Percentiles rank a stretch among this genome's conserved stretches.
Conservation (phyloP, 1,140 invertebrate species). For the Diuraphis noxia region DNA sequence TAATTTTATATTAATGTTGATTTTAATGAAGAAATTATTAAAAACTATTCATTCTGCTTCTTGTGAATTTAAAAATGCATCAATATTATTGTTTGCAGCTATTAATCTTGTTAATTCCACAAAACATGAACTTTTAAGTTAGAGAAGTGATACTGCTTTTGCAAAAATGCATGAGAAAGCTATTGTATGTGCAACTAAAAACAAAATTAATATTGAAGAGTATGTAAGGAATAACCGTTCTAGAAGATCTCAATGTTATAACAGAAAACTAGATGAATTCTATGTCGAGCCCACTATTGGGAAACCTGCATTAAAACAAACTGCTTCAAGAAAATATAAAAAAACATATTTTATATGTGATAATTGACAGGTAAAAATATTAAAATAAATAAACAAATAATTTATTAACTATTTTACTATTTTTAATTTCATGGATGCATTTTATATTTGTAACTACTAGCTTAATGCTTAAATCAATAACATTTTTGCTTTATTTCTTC, state of each 20-base stretch:
- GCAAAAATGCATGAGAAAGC: not conserved
- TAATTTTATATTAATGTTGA: not conserved
- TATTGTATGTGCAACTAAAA: not conserved
- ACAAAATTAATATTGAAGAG: not conserved
- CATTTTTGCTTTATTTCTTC: not conserved
- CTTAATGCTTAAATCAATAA: slow-evolving; percentile 8
- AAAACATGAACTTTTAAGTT: not conserved
- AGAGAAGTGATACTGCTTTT: not conserved
- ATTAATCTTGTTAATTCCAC: not conserved
- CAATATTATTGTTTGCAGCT: not conserved
- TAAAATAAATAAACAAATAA: not conserved
- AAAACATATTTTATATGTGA: slow-evolving; percentile 15
- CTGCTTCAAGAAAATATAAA: not conserved
- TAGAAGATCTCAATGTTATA: not conserved
- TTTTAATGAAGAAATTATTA: not conserved
- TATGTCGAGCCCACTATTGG: not conserved
- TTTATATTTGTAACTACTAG: not conserved
- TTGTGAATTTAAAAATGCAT: not conserved
- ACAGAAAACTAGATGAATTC: slow-evolving; percentile 10
- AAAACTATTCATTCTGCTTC: not conserved
- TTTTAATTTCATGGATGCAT: not conserved
- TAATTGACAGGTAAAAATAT: not conserved
- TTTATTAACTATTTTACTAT: not conserved
- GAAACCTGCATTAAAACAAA: not conserved
- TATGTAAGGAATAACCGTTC: not conserved